Base-by-base conservation (phyloP, 2,888 invertebrate genomes). In the Pollenia angustigena region DNA sequence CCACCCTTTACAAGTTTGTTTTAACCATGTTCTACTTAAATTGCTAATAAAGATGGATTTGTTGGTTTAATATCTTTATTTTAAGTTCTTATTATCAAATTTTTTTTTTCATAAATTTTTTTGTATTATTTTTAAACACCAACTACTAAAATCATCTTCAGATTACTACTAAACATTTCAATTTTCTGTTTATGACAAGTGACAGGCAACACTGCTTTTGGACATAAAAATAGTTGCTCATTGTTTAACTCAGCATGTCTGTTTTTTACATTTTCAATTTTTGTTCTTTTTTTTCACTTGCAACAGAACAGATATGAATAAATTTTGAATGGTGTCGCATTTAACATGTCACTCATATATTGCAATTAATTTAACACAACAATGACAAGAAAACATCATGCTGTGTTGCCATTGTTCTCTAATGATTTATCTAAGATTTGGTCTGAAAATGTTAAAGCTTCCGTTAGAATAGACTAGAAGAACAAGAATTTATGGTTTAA, bases 351-450 rank as follows among this genome's bases (percentile, higher is more conserved):
- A 42, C 16, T 64, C 48, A 56, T 83, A 72, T 72, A 50, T 72
- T 58, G 78, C 78, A 78, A 84, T 79, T 84, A 84, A 72, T 84
- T 58, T 66, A 52, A 72, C 66, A 66, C 23, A 72, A 52, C 72
- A 84, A 84, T 72, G 66, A 81, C 66, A 72, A 72, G 11, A 32
- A 66, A 66, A 42, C 62, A 60, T 72, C 83, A 84, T 72, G 83
- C 83, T 84, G 83, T 32, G 83, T 14, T 66, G 23, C 48, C 50
- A 62, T 83, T 83, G 60, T 81, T 81, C 32, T 60, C 9, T 10
- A 52, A 10, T 16, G 7, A 42, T 52, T 74, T 60, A 74, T 74
- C 16, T 32, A 11, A 14, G n/a, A 52, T 48, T 48, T 81, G 54
- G 54, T 68, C 12, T 50, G 18, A 9, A 16, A 3, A 40, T 8